Evolutionary conservation across 1,140 invertebrate species (phyloP).

Genomic region (Atta texana): DNA sequence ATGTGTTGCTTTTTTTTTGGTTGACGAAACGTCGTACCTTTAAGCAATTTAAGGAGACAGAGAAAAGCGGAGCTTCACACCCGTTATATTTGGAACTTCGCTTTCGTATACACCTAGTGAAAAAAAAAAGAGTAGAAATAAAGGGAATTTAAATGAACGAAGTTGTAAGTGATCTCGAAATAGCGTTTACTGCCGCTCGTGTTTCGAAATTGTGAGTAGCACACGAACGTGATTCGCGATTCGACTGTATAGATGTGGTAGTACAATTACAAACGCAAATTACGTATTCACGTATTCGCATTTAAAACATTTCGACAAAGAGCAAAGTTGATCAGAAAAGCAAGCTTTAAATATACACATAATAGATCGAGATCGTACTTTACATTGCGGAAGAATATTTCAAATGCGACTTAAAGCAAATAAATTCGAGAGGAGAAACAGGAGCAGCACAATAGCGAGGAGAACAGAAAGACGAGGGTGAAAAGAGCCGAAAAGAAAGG

Average conservation of each 20-base stretch:
- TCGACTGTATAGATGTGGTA: too few species aligned
- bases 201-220: background rate
- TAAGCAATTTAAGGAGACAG: background rate
- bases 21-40: background rate
- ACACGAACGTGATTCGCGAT: background rate
- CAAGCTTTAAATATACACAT: slow-evolving; percentile 6
- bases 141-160: slow-evolving; percentile 28
- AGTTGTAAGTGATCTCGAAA: slow-evolving; percentile 39
- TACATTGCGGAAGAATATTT: slow-evolving; percentile 3
- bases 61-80: background rate
- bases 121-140: background rate
- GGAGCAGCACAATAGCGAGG: background rate
- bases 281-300: slow-evolving; percentile 28
- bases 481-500: background rate
- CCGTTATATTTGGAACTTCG: slow-evolving; percentile 8
- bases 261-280: slow-evolving; percentile 28
- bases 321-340: slow-evolving; percentile 4
- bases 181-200: background rate
- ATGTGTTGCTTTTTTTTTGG: background rate
- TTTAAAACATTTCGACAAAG: slow-evolving; percentile 27
- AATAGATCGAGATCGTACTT: background rate
- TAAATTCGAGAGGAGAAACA: slow-evolving; percentile 30
- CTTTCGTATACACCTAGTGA: background rate
- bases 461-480: background rate
- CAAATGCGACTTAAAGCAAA: slow-evolving; percentile 17